These are phyloP conservation scores for Melinopterus prodromus DNA, from an alignment of 2,888 invertebrate genomes.

Conservation along the genomic window DNA sequence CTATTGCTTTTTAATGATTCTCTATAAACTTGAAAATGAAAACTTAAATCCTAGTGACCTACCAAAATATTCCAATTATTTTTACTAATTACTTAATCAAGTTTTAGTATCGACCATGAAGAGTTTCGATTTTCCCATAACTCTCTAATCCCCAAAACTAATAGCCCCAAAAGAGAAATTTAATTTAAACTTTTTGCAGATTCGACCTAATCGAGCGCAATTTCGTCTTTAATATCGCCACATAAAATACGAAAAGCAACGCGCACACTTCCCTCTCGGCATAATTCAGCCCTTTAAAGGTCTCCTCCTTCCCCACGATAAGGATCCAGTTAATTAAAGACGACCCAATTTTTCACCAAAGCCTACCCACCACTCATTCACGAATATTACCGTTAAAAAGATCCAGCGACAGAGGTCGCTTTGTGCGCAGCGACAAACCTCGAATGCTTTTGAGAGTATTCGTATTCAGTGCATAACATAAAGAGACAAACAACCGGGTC, in stretches of 20 bases:
- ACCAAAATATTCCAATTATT: too few species aligned
- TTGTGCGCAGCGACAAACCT: not conserved
- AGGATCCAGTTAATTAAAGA: slow-evolving; percentile 22
- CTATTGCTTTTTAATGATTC: too few species aligned
- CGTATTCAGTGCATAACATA: slow-evolving; percentile 30
- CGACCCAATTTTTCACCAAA: slow-evolving; percentile 20
- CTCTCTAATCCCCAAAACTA: not conserved
- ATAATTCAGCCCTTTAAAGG: slow-evolving; percentile 11
- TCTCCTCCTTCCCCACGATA: slow-evolving; percentile 16
- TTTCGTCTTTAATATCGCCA: not conserved
- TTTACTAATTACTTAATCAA: too few species aligned
- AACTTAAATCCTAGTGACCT: too few species aligned
- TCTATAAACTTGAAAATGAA: too few species aligned
- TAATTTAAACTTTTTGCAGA: not conserved
- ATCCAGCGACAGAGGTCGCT: not conserved
- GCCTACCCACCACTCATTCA: not conserved
- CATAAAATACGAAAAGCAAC: slow-evolving; percentile 14
- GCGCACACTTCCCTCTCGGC: not conserved
- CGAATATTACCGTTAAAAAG: not conserved
- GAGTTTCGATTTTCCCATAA: not conserved
- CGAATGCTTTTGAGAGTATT: not conserved
- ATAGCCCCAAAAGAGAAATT: not conserved
- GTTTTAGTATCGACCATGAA: too few species aligned
- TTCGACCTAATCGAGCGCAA: not conserved
- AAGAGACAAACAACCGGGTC: slow-evolving; percentile 34